Conservation (phyloP, 2,113 vertebrate genomes). For the Engraulis encrasicolus region DNA sequence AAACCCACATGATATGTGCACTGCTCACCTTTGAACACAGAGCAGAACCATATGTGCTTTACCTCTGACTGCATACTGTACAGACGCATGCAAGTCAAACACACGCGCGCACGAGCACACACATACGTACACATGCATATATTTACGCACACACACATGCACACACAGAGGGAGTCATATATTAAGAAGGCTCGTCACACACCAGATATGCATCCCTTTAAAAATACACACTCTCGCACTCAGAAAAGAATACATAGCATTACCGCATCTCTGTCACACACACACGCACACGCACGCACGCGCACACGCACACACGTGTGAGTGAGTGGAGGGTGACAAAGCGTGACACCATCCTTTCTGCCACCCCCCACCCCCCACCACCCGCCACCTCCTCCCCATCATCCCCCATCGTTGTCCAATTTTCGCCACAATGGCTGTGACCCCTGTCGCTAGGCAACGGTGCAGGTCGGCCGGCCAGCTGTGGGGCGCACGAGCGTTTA, state of each 20-base stretch:
- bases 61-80: too few species aligned
- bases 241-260: too few species aligned
- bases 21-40: background rate
- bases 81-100: too few species aligned
- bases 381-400: too few species aligned
- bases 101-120: background rate
- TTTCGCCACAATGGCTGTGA: constrained; percentile 34
- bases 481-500: constrained; percentile 47
- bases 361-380: too few species aligned
- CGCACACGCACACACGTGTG: background rate
- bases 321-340: background rate
- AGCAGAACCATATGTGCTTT: background rate
- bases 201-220: background rate
- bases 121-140: too few species aligned
- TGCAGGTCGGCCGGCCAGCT: constrained; percentile 32
- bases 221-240: background rate
- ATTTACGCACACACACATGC: background rate
- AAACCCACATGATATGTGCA: background rate
- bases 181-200: background rate
- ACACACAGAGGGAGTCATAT: background rate
- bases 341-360: too few species aligned
- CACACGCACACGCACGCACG: background rate
- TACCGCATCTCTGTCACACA: too few species aligned
- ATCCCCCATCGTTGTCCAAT: too few species aligned
- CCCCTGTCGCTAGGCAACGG: constrained; percentile 43